These are phyloP conservation scores for Allophyes oxyacanthae DNA, from an alignment of 2,888 invertebrate genomes.

Conservation along the genomic window DNA sequence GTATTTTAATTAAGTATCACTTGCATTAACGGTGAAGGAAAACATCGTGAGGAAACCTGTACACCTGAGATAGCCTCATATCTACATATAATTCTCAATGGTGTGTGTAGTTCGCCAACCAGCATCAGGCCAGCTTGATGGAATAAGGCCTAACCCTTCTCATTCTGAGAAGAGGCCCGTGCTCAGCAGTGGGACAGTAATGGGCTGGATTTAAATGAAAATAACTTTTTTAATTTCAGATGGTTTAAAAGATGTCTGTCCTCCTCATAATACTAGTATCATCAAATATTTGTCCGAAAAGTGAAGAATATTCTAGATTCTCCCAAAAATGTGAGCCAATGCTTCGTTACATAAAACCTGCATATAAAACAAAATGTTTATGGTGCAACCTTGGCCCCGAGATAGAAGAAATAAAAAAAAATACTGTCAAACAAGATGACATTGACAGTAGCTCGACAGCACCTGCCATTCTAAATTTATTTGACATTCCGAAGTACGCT, in stretches of 20 bases:
- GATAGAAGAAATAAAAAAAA: constrained; percentile 10
- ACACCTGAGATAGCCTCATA: too few relatives aligned
- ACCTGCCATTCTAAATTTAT: constrained; percentile 26
- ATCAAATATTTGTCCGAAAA: constrained; percentile 6
- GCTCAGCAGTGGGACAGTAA: too few relatives aligned
- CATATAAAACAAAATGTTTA: constrained; percentile 11
- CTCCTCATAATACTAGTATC: constrained; percentile 25
- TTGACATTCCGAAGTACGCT: constrained; percentile 37
- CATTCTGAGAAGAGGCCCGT: too few relatives aligned
- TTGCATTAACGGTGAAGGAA: too few relatives aligned
- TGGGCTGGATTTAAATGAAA: too few relatives aligned
- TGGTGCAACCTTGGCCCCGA: constrained; percentile 33
- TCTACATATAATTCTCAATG: too few relatives aligned
- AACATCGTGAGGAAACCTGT: too few relatives aligned
- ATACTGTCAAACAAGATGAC: neutral
- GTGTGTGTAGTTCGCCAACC: too few relatives aligned
- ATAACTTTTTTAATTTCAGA: constrained; percentile 26
- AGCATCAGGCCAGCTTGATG: too few relatives aligned
- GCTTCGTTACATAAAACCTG: constrained; percentile 18
- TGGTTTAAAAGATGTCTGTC: constrained; percentile 13
- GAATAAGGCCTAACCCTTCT: too few relatives aligned
- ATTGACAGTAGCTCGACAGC: constrained; percentile 10
- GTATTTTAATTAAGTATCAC: too few relatives aligned
- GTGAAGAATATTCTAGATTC: constrained; percentile 1
- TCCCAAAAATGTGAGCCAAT: neutral